phyloP scores from a whole-genome alignment of 2,888 invertebrate species.

The Melinaea menophilus region DNA sequence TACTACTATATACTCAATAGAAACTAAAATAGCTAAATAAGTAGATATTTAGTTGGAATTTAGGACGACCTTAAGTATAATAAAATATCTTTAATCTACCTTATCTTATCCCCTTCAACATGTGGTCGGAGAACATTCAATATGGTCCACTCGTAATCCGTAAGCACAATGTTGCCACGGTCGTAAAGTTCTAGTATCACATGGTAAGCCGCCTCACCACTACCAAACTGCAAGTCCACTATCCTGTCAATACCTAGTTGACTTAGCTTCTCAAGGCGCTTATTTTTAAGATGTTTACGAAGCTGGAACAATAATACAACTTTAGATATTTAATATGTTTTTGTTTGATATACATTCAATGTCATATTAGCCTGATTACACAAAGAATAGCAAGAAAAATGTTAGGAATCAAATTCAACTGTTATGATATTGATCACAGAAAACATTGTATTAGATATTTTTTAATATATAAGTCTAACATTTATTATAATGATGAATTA shows the following conservation, averaged over 20 bases:
- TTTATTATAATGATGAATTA: slow-evolving; percentile 11
- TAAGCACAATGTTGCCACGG: slow-evolving; percentile 95
- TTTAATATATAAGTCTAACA: background rate
- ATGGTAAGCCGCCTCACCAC: slow-evolving; percentile 95
- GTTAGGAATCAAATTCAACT: no score
- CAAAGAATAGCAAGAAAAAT: no score
- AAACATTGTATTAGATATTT: background rate
- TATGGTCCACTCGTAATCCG: slow-evolving; percentile 93
- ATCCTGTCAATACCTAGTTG: slow-evolving; percentile 97
- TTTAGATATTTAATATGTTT: no score
- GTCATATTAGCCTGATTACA: no score
- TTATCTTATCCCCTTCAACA: slow-evolving; percentile 91
- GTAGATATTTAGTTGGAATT: no score
- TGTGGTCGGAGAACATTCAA: slow-evolving; percentile 95
- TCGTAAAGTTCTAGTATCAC: slow-evolving; percentile 97
- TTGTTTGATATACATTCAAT: no score
- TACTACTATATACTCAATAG: no score
- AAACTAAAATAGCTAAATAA: no score
- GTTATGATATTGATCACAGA: no score
- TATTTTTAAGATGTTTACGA: slow-evolving; percentile 97
- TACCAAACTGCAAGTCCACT: slow-evolving; percentile 96
- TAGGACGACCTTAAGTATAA: background rate
- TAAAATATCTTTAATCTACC: slow-evolving; percentile 54
- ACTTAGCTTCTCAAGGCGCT: slow-evolving; percentile 89
- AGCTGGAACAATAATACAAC: slow-evolving; percentile 77